phyloP scores from a whole-genome alignment of 2,797 vertebrate species.

The Rhabdophis nuchalis region DNA sequence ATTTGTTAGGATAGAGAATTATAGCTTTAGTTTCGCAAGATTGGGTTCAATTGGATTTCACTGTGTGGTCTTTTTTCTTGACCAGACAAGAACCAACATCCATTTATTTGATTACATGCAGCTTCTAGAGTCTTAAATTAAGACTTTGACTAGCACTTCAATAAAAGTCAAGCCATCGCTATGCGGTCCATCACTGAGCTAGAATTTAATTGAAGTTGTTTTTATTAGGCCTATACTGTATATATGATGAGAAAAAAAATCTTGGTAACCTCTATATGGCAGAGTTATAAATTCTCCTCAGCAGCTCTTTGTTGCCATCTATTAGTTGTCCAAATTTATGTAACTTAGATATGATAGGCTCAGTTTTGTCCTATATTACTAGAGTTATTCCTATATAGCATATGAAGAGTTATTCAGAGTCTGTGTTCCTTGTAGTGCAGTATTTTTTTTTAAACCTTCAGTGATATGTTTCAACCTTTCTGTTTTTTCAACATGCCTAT shows the following conservation, averaged over 20 bases:
- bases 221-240: not conserved
- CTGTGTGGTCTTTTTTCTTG: not conserved
- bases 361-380: not conserved
- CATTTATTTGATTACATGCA: not conserved
- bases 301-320: not conserved
- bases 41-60: not conserved
- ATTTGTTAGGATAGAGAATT: not conserved
- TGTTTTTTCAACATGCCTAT: not conserved
- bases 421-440: not conserved
- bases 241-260: not conserved
- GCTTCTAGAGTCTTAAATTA: not conserved
- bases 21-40: not conserved
- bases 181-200: not conserved
- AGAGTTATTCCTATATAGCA: not conserved
- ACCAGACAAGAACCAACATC: not conserved
- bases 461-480: not conserved
- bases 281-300: not conserved
- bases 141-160: not conserved
- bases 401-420: not conserved
- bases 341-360: not conserved
- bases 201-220: not conserved
- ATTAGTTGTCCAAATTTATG: not conserved
- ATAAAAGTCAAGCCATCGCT: not conserved
- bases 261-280: not conserved
- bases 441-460: not conserved